phyloP scores from a whole-genome alignment of 2,113 vertebrate genomes.

The Prinia subflava region DNA sequence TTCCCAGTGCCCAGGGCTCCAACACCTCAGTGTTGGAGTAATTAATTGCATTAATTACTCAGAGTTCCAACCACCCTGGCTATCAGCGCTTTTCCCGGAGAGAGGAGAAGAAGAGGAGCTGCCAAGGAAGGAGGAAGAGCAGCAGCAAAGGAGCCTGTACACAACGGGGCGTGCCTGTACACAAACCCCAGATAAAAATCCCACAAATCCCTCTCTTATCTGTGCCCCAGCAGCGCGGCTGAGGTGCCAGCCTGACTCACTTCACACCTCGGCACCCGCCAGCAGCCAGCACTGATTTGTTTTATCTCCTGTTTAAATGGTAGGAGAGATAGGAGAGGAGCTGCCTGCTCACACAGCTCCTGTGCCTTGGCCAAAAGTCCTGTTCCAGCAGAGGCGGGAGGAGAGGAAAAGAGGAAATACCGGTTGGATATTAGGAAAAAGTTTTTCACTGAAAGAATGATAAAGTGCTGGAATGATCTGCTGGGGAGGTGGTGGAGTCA shows the following conservation, averaged over 20 bases:
- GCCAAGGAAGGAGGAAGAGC: background rate
- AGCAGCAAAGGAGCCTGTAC: background rate
- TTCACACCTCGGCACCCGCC: background rate
- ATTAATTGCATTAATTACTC: background rate
- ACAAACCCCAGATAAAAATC: background rate
- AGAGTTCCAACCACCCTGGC: fast-evolving
- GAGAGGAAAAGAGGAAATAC: background rate
- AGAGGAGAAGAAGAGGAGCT: background rate
- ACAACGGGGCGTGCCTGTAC: background rate
- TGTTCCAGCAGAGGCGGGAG: background rate
- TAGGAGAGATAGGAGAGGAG: background rate
- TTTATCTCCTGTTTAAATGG: background rate
- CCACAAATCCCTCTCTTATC: background rate
- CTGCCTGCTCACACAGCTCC: background rate
- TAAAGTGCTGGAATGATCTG: background rate
- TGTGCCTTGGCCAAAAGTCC: fast-evolving
- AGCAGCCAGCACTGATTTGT: background rate
- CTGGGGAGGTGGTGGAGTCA: background rate
- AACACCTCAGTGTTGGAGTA: background rate
- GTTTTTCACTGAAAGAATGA: background rate
- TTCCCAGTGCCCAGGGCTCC: too few species aligned
- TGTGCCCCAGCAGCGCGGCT: background rate
- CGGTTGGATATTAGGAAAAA: background rate
- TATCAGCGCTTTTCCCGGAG: background rate
- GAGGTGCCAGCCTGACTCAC: background rate